These are phyloP conservation scores for Chloroceryle inda DNA, from an alignment of 2,797 vertebrate species.

Conservation along the genomic window DNA sequence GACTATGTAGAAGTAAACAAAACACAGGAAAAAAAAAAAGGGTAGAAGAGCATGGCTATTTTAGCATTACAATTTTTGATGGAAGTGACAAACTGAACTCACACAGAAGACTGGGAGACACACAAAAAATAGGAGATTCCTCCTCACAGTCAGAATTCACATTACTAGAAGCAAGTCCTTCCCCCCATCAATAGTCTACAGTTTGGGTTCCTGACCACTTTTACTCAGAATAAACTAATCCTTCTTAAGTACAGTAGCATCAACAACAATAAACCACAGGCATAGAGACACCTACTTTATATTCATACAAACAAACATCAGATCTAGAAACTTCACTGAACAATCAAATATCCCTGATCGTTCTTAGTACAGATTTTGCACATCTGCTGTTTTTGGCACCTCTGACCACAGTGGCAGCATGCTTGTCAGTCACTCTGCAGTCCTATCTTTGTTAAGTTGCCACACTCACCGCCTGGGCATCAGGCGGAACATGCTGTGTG, in stretches of 20 bases:
- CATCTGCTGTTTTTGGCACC: not conserved
- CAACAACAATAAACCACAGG: not conserved
- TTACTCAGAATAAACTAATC: not conserved
- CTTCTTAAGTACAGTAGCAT: not conserved
- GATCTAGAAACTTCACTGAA: not conserved
- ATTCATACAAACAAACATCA: not conserved
- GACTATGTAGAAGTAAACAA: not conserved
- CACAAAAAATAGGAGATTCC: not conserved
- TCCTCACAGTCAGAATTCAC: not conserved
- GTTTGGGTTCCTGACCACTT: not conserved
- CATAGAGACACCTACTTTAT: not conserved
- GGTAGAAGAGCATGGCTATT: not conserved
- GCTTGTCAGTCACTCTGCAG: not conserved
- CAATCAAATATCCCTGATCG: not conserved
- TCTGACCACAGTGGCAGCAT: not conserved
- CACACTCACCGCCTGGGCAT: not conserved
- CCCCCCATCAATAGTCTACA: not conserved
- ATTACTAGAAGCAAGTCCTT: not conserved
- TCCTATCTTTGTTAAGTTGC: not conserved
- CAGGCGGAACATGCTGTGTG: rapidly evolving
- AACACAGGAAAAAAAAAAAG: not conserved
- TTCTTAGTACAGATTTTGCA: not conserved
- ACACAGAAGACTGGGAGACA: not conserved
- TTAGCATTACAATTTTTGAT: not conserved
- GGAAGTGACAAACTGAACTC: not conserved